Conservation (phyloP, 2,113 vertebrate species). For the Pedetes capensis region DNA sequence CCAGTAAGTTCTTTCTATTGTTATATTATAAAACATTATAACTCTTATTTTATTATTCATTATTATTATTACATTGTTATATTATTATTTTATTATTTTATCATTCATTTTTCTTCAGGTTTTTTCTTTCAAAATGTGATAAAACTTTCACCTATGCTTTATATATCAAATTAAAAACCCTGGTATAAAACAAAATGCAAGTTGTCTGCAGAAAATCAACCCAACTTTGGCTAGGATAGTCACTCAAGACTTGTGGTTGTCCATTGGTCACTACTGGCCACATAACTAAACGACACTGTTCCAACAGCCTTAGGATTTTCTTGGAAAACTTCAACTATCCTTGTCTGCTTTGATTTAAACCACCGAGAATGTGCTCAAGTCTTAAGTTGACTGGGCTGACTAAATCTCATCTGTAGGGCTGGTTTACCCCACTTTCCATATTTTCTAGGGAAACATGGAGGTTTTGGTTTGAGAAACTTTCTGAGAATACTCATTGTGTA, state of each 20-base stretch:
- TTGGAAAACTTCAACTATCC: not conserved
- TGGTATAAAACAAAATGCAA: not conserved
- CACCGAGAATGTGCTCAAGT: not conserved
- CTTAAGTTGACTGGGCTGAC: not conserved
- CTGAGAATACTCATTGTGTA: not conserved
- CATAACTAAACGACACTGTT: not conserved
- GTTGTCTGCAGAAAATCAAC: not conserved
- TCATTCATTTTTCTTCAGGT: not conserved
- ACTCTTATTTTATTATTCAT: not conserved
- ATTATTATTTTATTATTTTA: not conserved
- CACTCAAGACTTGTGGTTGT: not conserved
- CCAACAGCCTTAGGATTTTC: not conserved
- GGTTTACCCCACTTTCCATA: not conserved
- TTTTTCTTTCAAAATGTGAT: not conserved
- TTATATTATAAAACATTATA: not conserved
- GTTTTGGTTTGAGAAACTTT: not conserved
- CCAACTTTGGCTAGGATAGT: not conserved
- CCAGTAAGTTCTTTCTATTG: not conserved
- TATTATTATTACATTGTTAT: too few species aligned
- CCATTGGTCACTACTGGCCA: not conserved
- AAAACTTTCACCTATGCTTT: not conserved
- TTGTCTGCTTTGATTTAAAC: not conserved
- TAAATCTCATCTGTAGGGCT: not conserved
- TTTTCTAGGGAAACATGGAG: not conserved
- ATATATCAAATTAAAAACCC: not conserved